Evolutionary conservation across 2,113 vertebrate genomes (phyloP), one percentile per base, ranked within the genome.

Genomic region (Aptenodytes patagonicus): DNA sequence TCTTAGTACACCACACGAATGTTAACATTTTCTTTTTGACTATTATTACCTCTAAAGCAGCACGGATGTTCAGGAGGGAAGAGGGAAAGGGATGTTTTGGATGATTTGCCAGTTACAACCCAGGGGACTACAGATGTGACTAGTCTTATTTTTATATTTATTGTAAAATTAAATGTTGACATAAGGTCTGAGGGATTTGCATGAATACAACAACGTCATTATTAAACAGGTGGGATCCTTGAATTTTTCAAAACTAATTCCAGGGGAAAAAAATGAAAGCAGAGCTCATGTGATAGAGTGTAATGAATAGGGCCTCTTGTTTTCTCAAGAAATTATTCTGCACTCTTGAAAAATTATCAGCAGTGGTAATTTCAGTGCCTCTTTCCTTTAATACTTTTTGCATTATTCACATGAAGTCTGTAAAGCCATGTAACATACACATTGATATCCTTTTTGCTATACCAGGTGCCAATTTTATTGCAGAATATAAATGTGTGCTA

Each of bases 111-210:
- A 87, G 85, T 86, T 94, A 87, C 51, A 87, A 73, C 93, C 89
- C 96, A 91, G 17, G 96, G 81, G 93, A 96, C 82, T 94, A 95
- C 84, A 96, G 94, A 97, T 89, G 83, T 3, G 4, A 92, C 77
- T 90, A 83, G 83, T 69, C 78, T 93, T 94, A 93, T 92, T 95
- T 96, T 97, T 97, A 82, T 95, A 95, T 96, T 96, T 98, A 97
- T 94, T 93, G 90, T 95, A 96, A 97, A 96, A 93, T 96, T 97
- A 97, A 96, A 96, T 95, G 93, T 96, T 96, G 93, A 95, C 96
- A 95, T 94, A 97, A 95, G 88, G 85, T 95, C 93, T 92, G 84
- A 96, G 78, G 73, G 91, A 95, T 96, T 95, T 96, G 86, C 95
- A 95, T 96, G 83, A 95, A 76, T 95, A 96, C 88, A 95, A 97